phyloP scores from a whole-genome alignment of 2,113 vertebrate species.

The Chauna torquata region DNA sequence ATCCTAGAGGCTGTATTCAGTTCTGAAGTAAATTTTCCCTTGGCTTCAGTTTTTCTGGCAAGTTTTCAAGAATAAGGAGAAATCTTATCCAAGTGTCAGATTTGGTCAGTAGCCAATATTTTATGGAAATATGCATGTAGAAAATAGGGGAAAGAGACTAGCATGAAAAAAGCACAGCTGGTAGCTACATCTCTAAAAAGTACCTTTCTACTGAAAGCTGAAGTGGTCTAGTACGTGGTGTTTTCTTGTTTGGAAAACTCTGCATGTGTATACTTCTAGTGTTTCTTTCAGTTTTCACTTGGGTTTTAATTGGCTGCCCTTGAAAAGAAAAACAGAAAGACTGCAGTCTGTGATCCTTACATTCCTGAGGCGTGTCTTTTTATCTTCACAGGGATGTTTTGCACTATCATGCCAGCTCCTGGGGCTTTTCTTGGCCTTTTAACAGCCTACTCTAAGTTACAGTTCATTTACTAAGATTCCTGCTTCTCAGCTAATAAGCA shows the following conservation, averaged over 20 bases:
- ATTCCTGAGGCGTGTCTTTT: not conserved
- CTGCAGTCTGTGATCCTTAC: not conserved
- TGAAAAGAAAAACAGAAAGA: not conserved
- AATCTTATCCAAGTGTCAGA: slow-evolving; percentile 19
- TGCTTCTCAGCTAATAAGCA: not conserved
- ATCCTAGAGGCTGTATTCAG: not conserved
- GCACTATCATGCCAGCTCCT: not conserved
- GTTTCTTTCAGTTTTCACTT: not conserved
- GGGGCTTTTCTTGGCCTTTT: not conserved
- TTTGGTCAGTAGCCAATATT: slow-evolving; percentile 17
- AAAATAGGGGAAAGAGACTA: not conserved
- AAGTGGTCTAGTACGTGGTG: not conserved
- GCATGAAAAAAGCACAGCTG: not conserved
- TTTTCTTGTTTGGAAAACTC: not conserved
- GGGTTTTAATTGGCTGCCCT: not conserved
- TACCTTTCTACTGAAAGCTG: not conserved
- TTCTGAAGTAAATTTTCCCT: slow-evolving; percentile 1
- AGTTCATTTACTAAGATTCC: not conserved
- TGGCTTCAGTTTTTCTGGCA: not conserved
- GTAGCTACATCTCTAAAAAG: not conserved
- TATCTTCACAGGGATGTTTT: not conserved
- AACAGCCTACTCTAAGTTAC: not conserved
- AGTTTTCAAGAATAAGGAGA: slow-evolving; percentile 2
- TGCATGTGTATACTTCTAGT: not conserved
- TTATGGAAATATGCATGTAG: slow-evolving; percentile 26